Conservation (phyloP, 2,888 invertebrate species). For the Diadromus collaris region DNA sequence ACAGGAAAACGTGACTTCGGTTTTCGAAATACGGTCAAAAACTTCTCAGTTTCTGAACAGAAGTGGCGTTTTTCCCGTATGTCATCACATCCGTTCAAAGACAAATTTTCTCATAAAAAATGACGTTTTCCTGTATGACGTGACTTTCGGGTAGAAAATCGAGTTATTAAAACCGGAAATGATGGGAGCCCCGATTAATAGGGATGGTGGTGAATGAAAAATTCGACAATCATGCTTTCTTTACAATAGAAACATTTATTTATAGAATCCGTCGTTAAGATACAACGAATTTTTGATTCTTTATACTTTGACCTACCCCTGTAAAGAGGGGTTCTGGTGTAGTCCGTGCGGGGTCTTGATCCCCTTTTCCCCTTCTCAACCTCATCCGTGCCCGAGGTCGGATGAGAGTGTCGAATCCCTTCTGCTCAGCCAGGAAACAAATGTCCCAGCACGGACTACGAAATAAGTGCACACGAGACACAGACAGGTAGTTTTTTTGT, state of each 20-base stretch:
- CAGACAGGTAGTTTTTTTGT: constrained; percentile 73
- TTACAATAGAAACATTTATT: constrained; percentile 79
- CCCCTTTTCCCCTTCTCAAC: constrained; percentile 36
- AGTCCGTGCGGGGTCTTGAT: constrained; percentile 59
- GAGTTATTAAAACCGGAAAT: no score
- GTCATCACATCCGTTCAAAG: no score
- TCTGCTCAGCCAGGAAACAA: constrained; percentile 17
- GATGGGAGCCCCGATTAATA: no score
- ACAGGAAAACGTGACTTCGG: no score
- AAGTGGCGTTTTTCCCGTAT: no score
- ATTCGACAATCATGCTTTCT: constrained; percentile 20
- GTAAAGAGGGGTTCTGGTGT: constrained; percentile 60
- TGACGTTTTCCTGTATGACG: no score
- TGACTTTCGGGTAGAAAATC: no score
- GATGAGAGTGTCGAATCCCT: neutral
- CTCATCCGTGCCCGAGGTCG: constrained; percentile 19
- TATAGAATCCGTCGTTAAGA: constrained; percentile 73
- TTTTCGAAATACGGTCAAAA: no score
- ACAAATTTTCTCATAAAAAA: no score
- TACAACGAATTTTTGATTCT: constrained; percentile 76
- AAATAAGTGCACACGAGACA: constrained; percentile 77
- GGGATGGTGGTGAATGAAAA: neutral
- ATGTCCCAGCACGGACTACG: constrained; percentile 67
- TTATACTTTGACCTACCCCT: constrained; percentile 67
- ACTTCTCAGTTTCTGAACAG: no score